Evolutionary conservation across 2,797 vertebrate genomes (phyloP).

Genomic region (Danio albolineatus): DNA sequence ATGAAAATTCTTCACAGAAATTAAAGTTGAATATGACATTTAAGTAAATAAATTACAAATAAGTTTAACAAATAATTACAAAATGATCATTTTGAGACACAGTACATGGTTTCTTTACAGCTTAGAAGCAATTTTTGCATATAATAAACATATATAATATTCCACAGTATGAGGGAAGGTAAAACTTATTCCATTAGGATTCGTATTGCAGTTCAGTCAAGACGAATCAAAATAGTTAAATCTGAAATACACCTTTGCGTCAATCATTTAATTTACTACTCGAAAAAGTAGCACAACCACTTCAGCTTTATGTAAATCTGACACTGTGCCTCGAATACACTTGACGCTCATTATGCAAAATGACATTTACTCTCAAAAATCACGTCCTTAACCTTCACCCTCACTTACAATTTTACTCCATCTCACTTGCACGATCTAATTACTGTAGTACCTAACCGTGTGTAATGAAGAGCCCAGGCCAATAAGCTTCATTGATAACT

Average conservation of each 20-base stretch:
- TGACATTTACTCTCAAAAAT: background rate
- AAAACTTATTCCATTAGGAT: background rate
- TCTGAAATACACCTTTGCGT: background rate
- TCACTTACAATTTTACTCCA: constrained; percentile 14
- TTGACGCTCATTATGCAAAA: background rate
- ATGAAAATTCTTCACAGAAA: background rate
- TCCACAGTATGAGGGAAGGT: background rate
- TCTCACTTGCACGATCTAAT: constrained; percentile 13
- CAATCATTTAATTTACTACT: constrained; percentile 1
- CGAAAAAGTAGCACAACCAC: background rate
- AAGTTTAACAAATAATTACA: background rate
- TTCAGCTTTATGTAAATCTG: constrained; percentile 9
- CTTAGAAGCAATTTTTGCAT: too few species aligned
- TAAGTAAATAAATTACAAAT: background rate
- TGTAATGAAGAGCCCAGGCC: constrained; percentile 43
- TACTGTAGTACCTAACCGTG: constrained; percentile 6
- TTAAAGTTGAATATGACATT: background rate
- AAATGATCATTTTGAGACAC: too few species aligned
- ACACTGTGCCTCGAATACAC: background rate
- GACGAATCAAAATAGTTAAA: background rate
- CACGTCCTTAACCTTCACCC: background rate
- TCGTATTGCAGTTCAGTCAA: background rate
- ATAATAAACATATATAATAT: too few species aligned
- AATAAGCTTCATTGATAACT: constrained; percentile 57
- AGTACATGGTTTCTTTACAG: background rate